Evolutionary conservation across 1,140 invertebrate genomes (phyloP).

Genomic region (Bombus pascuorum): DNA sequence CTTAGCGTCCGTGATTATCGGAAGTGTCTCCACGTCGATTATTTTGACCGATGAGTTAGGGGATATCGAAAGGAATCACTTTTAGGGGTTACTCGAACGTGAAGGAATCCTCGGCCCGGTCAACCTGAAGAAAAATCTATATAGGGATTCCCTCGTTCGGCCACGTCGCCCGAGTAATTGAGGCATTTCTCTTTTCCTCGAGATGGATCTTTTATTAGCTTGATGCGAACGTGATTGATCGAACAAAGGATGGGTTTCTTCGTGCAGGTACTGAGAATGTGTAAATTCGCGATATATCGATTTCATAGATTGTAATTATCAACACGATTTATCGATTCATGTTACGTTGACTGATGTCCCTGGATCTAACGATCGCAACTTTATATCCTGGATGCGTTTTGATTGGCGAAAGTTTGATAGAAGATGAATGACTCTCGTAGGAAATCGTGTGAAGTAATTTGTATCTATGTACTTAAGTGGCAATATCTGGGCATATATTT

Average conservation of each 20-base stretch:
- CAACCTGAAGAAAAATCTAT: slow-evolving; percentile 32
- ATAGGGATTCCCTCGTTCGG: slow-evolving; percentile 15
- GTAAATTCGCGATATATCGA: neutral
- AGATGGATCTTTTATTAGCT: neutral
- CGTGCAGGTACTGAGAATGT: neutral
- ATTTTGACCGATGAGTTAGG: slow-evolving; percentile 42
- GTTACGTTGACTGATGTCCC: neutral
- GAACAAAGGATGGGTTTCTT: neutral
- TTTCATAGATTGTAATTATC: slow-evolving; percentile 5
- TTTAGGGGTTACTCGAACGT: neutral
- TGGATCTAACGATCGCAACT: neutral
- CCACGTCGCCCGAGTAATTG: slow-evolving; percentile 12
- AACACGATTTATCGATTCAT: neutral
- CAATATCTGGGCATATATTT: too few species aligned
- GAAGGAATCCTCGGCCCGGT: slow-evolving; percentile 24
- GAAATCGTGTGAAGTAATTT: neutral
- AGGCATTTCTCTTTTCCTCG: neutral
- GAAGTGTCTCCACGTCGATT: slow-evolving; percentile 56
- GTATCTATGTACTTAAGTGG: neutral
- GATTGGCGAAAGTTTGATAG: neutral
- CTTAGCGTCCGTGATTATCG: slow-evolving; percentile 56
- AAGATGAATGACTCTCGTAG: neutral
- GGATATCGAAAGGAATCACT: slow-evolving; percentile 36
- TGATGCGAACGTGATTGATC: slow-evolving; percentile 31
- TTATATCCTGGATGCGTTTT: neutral